Conservation (phyloP, 2,888 invertebrate genomes). For the Andrena praecox region DNA sequence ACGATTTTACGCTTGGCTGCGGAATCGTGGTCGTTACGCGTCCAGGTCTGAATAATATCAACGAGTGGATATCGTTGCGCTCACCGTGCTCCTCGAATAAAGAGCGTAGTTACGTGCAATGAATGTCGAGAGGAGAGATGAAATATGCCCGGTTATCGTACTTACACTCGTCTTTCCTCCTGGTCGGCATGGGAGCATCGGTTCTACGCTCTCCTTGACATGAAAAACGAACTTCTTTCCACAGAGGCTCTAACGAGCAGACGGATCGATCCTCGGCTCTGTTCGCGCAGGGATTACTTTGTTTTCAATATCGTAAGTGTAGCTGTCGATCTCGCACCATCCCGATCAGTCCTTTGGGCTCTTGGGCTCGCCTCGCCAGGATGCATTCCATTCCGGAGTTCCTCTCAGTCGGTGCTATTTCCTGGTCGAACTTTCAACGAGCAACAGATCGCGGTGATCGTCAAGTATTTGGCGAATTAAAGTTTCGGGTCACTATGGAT, state of each 20-base stretch:
- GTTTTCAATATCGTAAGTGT: conserved; percentile 49
- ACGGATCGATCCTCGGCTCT: conserved; percentile 31
- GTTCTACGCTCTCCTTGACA: conserved; percentile 36
- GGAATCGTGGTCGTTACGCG: conserved; percentile 64
- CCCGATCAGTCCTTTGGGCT: conserved; percentile 17
- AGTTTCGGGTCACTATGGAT: neutral
- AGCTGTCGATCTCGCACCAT: conserved; percentile 3
- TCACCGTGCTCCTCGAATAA: conserved; percentile 60
- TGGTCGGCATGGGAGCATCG: neutral
- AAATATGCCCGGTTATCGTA: conserved; percentile 67
- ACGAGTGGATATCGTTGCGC: conserved; percentile 59
- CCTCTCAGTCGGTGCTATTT: neutral
- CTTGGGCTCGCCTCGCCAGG: no score
- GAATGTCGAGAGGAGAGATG: conserved; percentile 64
- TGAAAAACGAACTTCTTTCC: conserved; percentile 29
- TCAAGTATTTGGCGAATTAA: neutral
- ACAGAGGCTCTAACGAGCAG: conserved; percentile 32
- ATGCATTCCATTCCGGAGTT: neutral
- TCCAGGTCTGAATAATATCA: conserved; percentile 66
- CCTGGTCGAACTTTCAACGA: neutral
- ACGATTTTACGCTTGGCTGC: conserved; percentile 70
- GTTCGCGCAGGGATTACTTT: conserved; percentile 11
- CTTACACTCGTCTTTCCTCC: conserved; percentile 44
- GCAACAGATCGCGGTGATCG: neutral
- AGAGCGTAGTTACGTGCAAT: conserved; percentile 68